Percentiles rank a stretch among this genome's conserved stretches.
Evolutionary conservation across 2,113 vertebrate species (phyloP).

Genomic region (Martes martes): DNA sequence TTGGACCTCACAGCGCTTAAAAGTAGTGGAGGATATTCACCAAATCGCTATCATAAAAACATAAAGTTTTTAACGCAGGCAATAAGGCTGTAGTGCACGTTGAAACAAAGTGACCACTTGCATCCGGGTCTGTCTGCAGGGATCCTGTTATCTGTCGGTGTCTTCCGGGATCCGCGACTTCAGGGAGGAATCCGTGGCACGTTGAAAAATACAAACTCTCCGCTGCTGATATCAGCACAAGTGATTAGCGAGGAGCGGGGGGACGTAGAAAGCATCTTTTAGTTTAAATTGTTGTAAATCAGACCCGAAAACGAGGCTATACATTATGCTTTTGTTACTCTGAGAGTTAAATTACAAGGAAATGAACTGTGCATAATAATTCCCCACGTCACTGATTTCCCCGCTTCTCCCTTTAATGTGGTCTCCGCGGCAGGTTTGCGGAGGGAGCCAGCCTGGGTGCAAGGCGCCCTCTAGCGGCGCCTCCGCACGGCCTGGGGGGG

Average conservation of each 20-base stretch:
- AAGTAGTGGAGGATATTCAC: not conserved
- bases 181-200: not conserved
- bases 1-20: not conserved
- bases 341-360: conserved; percentile 83
- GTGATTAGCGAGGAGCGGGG: conserved; percentile 63
- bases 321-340: conserved; percentile 81
- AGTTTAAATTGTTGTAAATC: conserved; percentile 81
- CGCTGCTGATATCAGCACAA: conserved; percentile 80
- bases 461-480: conserved; percentile 79
- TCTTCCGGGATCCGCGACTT: not conserved
- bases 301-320: conserved; percentile 77
- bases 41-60: not conserved
- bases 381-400: conserved; percentile 75
- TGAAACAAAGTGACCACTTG: not conserved
- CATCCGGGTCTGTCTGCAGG: not conserved
- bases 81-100: not conserved
- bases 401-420: conserved; percentile 53
- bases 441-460: not conserved
- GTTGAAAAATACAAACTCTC: conserved; percentile 47
- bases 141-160: not conserved
- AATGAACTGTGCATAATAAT: conserved; percentile 82
- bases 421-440: not conserved
- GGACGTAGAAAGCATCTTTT: conserved; percentile 74
- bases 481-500: not conserved
- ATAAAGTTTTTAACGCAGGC: not conserved